Evolutionary conservation across 2,113 vertebrate genomes (phyloP).

Genomic region (Ciconia boyciana): DNA sequence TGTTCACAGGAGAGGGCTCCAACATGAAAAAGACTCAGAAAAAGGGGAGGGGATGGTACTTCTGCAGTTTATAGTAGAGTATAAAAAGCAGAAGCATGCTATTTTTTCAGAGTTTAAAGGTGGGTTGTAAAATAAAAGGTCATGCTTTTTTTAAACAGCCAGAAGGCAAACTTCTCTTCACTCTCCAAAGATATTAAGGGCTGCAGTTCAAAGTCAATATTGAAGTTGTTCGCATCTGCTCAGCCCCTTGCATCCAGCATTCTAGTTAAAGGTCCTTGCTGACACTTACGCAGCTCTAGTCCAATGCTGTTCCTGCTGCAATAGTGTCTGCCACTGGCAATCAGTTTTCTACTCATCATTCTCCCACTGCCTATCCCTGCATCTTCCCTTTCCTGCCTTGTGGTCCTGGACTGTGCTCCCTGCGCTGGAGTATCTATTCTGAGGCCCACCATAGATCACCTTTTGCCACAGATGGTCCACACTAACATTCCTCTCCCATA

Average conservation of each 20-base stretch:
- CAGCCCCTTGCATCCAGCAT: background rate
- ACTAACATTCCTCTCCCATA: background rate
- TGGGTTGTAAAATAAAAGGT: background rate
- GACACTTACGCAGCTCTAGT: background rate
- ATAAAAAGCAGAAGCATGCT: background rate
- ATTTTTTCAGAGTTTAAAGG: background rate
- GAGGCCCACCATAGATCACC: background rate
- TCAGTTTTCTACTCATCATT: background rate
- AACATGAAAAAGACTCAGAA: background rate
- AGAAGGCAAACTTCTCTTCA: background rate
- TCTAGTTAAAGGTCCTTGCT: background rate
- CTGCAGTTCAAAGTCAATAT: background rate
- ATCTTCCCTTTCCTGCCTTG: background rate
- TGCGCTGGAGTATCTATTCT: background rate
- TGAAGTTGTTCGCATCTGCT: background rate
- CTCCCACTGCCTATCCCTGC: background rate
- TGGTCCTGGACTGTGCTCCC: background rate
- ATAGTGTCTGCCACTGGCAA: background rate
- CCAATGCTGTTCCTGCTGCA: background rate
- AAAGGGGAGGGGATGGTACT: background rate
- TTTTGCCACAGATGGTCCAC: background rate
- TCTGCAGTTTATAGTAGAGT: background rate
- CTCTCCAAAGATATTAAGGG: background rate
- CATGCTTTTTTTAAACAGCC: background rate
- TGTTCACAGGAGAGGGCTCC: background rate